phyloP scores from a whole-genome alignment of 2,113 vertebrate genomes.

The Lepisosteus osseus region DNA sequence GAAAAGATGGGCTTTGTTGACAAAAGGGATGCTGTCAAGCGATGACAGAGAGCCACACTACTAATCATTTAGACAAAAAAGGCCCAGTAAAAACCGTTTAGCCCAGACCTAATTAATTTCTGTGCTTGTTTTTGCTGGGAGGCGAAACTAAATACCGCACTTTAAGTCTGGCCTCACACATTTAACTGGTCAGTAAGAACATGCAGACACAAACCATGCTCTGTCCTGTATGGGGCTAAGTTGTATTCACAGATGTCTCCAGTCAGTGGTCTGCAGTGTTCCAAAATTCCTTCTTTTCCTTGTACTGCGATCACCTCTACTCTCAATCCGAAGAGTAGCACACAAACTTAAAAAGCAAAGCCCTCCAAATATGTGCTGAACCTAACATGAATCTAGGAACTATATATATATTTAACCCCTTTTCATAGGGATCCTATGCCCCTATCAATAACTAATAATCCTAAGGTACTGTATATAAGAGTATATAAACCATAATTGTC shows the following conservation, averaged over 20 bases:
- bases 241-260: no score
- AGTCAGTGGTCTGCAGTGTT: no score
- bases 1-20: conserved; percentile 23
- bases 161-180: conserved; percentile 12
- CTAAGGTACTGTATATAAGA: neutral
- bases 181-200: neutral
- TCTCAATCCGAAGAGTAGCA: no score
- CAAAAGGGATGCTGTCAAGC: conserved; percentile 26
- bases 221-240: neutral
- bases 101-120: conserved; percentile 23
- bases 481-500: neutral
- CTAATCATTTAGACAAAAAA: conserved; percentile 22
- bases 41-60: conserved; percentile 29
- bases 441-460: no score
- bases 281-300: no score
- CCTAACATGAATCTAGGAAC: no score
- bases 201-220: neutral
- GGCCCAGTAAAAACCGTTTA: conserved; percentile 28
- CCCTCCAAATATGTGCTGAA: no score
- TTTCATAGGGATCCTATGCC: no score
- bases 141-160: conserved; percentile 1
- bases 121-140: conserved; percentile 14
- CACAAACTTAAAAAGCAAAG: neutral
- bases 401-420: no score
- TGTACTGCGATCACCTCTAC: no score